Evolutionary conservation across 1,140 invertebrate species (phyloP), one percentile per base, ranked within the genome.

Genomic region (Drosophila oshimai): DNA sequence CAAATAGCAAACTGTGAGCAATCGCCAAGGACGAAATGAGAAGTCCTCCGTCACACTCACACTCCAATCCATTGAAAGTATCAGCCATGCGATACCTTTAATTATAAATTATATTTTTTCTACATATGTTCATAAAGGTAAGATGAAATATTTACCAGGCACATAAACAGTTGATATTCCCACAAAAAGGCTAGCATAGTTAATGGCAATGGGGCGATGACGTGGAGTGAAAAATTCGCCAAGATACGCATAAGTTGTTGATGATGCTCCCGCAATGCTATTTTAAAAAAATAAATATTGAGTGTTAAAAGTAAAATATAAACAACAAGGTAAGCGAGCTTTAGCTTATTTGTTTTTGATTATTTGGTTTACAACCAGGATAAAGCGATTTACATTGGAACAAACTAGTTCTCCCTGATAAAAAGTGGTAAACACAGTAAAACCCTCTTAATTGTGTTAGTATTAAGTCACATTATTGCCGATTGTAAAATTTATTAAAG

Each of bases 1-100:
- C 4, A 93, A 90, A 68, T 93, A 94, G 3, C 94, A 73, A 0
- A 93, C 87, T 0, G 94, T 84, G 71, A 95, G 94, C 10, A 95
- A 87, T 10, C 94, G 90, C 95, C 95, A 95, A 42, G 92, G 93
- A 90, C 92, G 68, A 17, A 83, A 74, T 0, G 58, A 42, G 90
- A 93, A 61, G 13, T 71, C 28, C 88, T 92, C 60, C 57, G 79
- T 51, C 81, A 90, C 6, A 7, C 42, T 29, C 0, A 90, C 65
- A 53, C 51, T 91, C 68, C 49, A 93, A 29, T 89, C 29, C 87
- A 88, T 89, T 0, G 69, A 68, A 18, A 89, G 54, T 12, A 90
- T 39, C 3, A 77, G 9, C 88, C 88, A 90, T 10, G 81, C 87
- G 3, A 74, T 44, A 10, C 57, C 87, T 89, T 9, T 17, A 22